These are phyloP conservation scores for Gymnocypris eckloni DNA, from an alignment of 2,797 vertebrate genomes.

Conservation along the genomic window DNA sequence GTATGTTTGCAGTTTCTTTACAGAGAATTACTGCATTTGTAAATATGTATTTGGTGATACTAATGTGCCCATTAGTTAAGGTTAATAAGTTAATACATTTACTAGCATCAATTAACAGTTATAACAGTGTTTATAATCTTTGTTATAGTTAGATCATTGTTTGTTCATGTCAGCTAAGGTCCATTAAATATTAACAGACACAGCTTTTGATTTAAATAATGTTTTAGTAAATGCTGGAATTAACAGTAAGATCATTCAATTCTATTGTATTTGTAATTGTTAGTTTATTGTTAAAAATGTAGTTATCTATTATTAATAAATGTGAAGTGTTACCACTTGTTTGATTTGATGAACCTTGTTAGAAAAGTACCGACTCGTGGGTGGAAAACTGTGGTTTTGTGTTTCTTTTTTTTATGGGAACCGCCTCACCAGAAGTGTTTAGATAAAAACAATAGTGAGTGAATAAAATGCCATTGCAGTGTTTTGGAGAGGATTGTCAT, in stretches of 20 bases:
- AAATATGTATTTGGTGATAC: not conserved
- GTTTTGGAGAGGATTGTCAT: not conserved
- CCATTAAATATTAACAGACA: not conserved
- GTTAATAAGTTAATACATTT: not conserved
- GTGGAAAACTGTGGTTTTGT: slow-evolving; percentile 5
- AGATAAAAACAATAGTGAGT: not conserved
- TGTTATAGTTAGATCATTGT: not conserved
- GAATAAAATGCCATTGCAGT: slow-evolving; percentile 3
- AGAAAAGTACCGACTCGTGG: not conserved
- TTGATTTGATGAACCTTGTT: not conserved
- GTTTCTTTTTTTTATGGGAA: slow-evolving; percentile 17
- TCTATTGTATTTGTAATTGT: not conserved
- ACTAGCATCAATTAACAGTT: not conserved
- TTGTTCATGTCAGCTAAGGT: not conserved
- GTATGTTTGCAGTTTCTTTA: not conserved
- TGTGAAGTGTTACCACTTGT: not conserved
- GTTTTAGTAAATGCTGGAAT: not conserved
- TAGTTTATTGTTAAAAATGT: not conserved
- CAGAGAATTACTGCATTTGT: not conserved
- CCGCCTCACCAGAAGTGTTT: not conserved
- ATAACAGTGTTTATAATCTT: not conserved
- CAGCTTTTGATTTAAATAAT: not conserved
- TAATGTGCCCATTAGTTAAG: not conserved
- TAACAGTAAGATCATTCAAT: not conserved
- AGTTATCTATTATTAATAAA: not conserved